A percentile compares a stretch with the other conserved stretches of the same genome.
phyloP scores from a whole-genome alignment of 2,888 invertebrate genomes.

The Brassicogethes aeneus region DNA sequence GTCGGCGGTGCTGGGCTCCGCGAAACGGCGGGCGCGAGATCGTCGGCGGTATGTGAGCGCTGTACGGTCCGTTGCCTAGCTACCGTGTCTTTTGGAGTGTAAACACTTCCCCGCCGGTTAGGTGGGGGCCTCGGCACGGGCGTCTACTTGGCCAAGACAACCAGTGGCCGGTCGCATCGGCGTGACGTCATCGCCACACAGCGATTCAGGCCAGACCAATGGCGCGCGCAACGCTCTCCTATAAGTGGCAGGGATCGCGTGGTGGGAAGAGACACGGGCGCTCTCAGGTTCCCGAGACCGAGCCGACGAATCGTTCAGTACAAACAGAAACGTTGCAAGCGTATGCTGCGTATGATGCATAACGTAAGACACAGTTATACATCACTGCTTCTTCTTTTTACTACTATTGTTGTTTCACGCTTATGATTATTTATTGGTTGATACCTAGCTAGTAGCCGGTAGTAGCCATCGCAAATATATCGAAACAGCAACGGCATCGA shows the following conservation, averaged over 20 bases:
- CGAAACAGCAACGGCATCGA: no score
- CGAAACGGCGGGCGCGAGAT: conserved; percentile 3
- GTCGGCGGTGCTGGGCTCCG: conserved; percentile 11
- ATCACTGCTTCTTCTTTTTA: conserved; percentile 17
- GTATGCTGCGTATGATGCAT: conserved; percentile 45
- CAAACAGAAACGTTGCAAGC: conserved; percentile 44
- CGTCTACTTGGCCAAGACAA: conserved; percentile 25
- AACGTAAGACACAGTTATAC: conserved; percentile 56
- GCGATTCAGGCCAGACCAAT: conserved; percentile 36
- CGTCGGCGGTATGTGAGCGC: conserved; percentile 29
- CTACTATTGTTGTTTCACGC: conserved; percentile 2
- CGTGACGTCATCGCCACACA: conserved; percentile 34
- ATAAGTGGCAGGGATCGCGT: conserved; percentile 30
- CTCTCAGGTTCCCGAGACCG: conserved; percentile 28
- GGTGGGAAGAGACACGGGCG: conserved; percentile 35
- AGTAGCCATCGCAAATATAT: no score
- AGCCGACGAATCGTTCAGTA: conserved; percentile 49
- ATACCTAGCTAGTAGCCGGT: no score
- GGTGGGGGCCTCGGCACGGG: conserved; percentile 27
- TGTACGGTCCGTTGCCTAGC: conserved; percentile 42
- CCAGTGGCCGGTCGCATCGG: conserved; percentile 27
- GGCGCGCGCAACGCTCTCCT: conserved; percentile 36
- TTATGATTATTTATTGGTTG: no score
- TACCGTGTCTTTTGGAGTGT: conserved; percentile 41
- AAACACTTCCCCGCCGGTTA: conserved; percentile 41